Evolutionary conservation across 2,113 vertebrate species (phyloP).

Genomic region (Leucopsar rothschildi): DNA sequence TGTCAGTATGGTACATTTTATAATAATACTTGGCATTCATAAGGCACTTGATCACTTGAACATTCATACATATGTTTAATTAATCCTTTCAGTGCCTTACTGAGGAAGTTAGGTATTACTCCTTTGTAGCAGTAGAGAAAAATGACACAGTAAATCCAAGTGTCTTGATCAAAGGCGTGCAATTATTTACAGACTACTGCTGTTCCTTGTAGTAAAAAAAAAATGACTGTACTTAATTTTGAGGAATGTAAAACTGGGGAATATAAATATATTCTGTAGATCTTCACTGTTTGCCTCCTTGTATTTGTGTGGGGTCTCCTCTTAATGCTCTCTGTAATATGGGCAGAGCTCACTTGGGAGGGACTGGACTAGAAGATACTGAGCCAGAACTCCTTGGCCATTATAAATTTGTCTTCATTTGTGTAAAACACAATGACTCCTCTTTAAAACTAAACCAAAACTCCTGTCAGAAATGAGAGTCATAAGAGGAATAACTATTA

Average conservation of each 20-base stretch:
- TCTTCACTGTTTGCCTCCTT: background rate
- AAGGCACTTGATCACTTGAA: background rate
- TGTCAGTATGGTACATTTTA: background rate
- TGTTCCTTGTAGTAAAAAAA: background rate
- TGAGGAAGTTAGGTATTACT: conserved; percentile 2
- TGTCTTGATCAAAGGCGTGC: conserved; percentile 12
- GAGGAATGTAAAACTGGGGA: background rate
- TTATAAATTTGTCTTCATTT: background rate
- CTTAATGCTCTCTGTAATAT: background rate
- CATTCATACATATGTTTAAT: background rate
- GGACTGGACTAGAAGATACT: background rate
- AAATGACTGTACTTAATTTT: background rate
- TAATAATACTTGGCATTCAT: background rate
- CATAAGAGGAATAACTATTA: background rate
- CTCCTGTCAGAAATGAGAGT: background rate
- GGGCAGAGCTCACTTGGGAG: background rate
- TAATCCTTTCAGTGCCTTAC: background rate
- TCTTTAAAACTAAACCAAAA: background rate
- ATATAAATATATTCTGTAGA: background rate
- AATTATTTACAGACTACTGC: conserved; percentile 19
- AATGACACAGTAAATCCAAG: background rate
- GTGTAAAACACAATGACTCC: background rate
- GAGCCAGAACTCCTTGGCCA: background rate
- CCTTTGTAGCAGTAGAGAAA: background rate
- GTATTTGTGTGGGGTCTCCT: background rate